phyloP scores from a whole-genome alignment of 2,888 invertebrate species.

The Glyphotaelius pellucidus region DNA sequence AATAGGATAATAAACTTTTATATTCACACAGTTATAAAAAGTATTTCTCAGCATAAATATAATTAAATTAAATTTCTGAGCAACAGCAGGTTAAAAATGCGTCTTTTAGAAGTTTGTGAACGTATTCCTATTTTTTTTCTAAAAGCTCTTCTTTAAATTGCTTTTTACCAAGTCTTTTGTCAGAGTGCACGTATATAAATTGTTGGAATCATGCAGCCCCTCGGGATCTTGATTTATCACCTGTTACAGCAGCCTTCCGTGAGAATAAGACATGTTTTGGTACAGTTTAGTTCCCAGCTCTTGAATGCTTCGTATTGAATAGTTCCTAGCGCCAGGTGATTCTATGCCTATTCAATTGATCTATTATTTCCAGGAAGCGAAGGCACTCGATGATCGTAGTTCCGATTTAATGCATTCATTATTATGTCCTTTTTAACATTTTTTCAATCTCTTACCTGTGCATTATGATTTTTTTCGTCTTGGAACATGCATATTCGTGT shows the following conservation, averaged over 20 bases:
- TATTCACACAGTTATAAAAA: not conserved
- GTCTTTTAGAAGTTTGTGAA: not conserved
- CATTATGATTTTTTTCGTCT: constrained; percentile 13
- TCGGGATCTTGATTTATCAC: constrained; percentile 7
- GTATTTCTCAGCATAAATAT: not conserved
- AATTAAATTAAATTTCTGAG: not conserved
- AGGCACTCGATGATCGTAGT: constrained; percentile 12
- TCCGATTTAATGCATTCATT: constrained; percentile 40
- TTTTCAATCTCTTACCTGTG: not conserved
- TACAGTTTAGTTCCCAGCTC: constrained; percentile 32
- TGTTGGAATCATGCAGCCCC: not conserved
- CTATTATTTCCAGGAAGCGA: constrained; percentile 38
- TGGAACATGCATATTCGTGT: constrained; percentile 37
- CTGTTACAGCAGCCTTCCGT: constrained; percentile 35
- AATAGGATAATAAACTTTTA: not conserved
- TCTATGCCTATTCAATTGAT: constrained; percentile 24
- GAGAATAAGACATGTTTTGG: constrained; percentile 23
- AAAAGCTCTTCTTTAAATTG: not conserved
- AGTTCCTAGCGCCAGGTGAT: constrained; percentile 43
- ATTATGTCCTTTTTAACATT: constrained; percentile 28
- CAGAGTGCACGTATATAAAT: not conserved
- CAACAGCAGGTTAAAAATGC: not conserved
- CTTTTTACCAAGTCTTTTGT: not conserved
- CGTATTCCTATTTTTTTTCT: not conserved
- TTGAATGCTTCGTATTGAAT: not conserved